Conservation (phyloP, 2,888 invertebrate species). For the Agrochola circellaris region DNA sequence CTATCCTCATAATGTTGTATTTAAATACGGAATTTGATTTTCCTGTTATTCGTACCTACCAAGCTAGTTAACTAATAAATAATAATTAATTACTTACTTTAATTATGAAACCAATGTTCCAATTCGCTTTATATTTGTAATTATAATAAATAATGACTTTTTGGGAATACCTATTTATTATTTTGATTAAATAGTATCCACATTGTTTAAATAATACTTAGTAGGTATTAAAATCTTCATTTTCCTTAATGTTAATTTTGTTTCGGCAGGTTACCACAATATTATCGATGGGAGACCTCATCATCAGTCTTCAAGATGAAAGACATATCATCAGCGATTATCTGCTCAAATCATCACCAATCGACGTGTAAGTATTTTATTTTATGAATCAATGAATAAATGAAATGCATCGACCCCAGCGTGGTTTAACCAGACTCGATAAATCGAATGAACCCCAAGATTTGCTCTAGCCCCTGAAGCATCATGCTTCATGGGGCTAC, state of each 20-base stretch:
- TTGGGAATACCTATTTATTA: too few species aligned
- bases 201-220: not conserved
- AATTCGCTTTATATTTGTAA: not conserved
- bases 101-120: too few species aligned
- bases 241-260: slow-evolving; percentile 5
- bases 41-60: not conserved
- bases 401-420: too few species aligned
- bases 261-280: slow-evolving; percentile 83
- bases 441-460: too few species aligned
- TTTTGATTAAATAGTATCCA: too few species aligned
- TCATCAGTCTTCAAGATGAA: slow-evolving; percentile 87
- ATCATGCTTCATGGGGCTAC: too few species aligned
- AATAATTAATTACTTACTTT: not conserved
- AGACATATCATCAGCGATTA: slow-evolving; percentile 70
- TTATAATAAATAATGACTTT: too few species aligned
- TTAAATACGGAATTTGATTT: not conserved
- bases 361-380: slow-evolving; percentile 60
- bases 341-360: slow-evolving; percentile 45
- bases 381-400: not conserved
- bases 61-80: not conserved
- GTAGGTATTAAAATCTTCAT: not conserved
- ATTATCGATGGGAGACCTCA: slow-evolving; percentile 83
- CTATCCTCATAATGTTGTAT: not conserved
- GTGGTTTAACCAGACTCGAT: too few species aligned
- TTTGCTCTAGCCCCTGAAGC: too few species aligned